phyloP scores from a whole-genome alignment of 1,140 invertebrate species.

The Matsumurasca onukii region DNA sequence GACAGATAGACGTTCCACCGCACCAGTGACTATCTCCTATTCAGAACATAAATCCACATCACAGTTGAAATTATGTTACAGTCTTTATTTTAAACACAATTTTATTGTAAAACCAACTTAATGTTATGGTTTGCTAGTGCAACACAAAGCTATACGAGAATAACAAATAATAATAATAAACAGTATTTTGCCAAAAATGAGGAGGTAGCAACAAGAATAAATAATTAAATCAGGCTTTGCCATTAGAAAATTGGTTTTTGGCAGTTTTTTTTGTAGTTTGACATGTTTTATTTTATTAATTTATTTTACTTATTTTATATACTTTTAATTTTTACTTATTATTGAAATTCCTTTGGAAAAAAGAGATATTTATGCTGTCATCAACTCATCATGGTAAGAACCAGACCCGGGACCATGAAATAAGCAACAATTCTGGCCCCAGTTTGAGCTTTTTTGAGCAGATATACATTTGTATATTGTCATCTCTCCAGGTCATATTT shows the following conservation, averaged over 20 bases:
- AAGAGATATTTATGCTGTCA: neutral
- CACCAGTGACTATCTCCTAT: no score
- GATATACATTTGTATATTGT: neutral
- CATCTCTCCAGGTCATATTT: neutral
- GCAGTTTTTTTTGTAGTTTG: neutral
- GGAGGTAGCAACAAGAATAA: neutral
- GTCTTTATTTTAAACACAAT: no score
- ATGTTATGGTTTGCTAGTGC: no score
- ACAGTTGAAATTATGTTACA: no score
- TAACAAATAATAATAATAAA: neutral
- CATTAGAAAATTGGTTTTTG: neutral
- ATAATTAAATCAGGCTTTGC: neutral
- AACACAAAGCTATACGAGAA: no score
- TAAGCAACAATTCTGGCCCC: no score
- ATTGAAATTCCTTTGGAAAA: neutral
- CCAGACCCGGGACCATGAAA: no score
- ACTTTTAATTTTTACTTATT: neutral
- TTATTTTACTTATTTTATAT: neutral
- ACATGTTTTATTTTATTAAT: neutral
- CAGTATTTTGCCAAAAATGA: neutral
- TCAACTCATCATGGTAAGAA: neutral
- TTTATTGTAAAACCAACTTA: no score
- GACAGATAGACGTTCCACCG: no score
- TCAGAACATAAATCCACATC: no score
- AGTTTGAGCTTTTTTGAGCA: neutral